These are phyloP conservation scores for Sardina pilchardus DNA, from an alignment of 2,113 vertebrate species.

Conservation along the genomic window DNA sequence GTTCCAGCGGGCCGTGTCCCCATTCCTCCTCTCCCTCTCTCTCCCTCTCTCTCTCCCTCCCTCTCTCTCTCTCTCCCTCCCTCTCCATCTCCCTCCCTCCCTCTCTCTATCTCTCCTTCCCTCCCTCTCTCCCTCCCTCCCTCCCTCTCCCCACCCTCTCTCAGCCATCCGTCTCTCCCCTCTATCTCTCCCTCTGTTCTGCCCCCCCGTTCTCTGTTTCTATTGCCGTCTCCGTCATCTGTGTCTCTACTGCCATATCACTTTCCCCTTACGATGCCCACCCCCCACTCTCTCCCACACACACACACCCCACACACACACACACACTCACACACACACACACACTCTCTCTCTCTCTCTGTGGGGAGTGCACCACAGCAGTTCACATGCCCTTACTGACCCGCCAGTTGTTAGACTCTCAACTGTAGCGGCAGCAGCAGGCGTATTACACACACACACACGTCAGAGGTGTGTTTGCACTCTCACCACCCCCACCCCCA, in stretches of 20 bases:
- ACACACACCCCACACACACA: too few species aligned
- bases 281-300: too few species aligned
- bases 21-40: background rate
- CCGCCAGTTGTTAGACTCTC: constrained; percentile 2
- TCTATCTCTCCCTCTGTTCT: too few species aligned
- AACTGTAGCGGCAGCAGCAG: background rate
- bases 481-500: background rate
- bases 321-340: too few species aligned
- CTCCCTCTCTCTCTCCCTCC: background rate
- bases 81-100: too few species aligned
- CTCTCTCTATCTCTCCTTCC: background rate
- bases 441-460: background rate
- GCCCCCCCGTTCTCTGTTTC: too few species aligned
- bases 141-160: background rate
- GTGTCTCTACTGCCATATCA: too few species aligned
- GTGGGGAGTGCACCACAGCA: background rate
- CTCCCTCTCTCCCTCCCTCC: background rate
- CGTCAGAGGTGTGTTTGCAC: background rate
- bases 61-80: background rate
- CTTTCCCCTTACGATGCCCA: too few species aligned
- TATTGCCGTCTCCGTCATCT: too few species aligned
- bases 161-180: background rate
- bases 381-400: background rate
- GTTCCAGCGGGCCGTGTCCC: too few species aligned
- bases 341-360: background rate